Evolutionary conservation across 2,888 invertebrate species (phyloP).

Genomic region (Lobophora halterata): DNA sequence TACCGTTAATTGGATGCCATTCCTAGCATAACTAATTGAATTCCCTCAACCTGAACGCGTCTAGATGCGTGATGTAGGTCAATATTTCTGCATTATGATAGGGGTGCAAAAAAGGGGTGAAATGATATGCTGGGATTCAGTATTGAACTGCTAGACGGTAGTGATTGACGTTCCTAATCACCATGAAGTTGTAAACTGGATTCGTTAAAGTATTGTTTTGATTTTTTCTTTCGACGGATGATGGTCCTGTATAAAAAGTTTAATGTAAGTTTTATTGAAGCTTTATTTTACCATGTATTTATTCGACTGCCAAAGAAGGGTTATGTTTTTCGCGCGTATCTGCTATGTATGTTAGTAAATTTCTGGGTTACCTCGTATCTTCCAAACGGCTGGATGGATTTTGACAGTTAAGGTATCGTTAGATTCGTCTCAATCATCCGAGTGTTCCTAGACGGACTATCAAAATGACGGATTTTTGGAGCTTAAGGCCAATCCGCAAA

Average conservation of each 20-base stretch:
- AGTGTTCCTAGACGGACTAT: too few species aligned
- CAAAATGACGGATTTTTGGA: too few species aligned
- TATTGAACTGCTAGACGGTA: slow-evolving; percentile 2
- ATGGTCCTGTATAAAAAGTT: slow-evolving; percentile 21
- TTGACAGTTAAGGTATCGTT: too few species aligned
- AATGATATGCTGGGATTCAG: slow-evolving; percentile 6
- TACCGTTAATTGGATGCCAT: slow-evolving; percentile 7
- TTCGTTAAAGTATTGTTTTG: not conserved
- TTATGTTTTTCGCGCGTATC: too few species aligned
- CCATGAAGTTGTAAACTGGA: not conserved
- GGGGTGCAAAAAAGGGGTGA: slow-evolving; percentile 12
- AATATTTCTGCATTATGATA: slow-evolving; percentile 24
- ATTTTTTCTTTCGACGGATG: slow-evolving; percentile 16
- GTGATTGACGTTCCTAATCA: slow-evolving; percentile 2
- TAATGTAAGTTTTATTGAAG: slow-evolving; percentile 13
- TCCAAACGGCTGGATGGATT: too few species aligned
- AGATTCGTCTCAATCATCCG: too few species aligned
- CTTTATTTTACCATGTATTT: not conserved
- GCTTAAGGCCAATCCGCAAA: too few species aligned
- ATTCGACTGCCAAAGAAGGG: too few species aligned
- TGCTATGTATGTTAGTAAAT: too few species aligned
- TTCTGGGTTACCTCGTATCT: too few species aligned
- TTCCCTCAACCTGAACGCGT: slow-evolving; percentile 11
- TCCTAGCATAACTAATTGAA: slow-evolving; percentile 10
- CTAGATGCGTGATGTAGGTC: slow-evolving; percentile 27